These are phyloP conservation scores for Halocynthia roretzi DNA, from an alignment of 23 tunicate genomes.

Conservation along the genomic window DNA sequence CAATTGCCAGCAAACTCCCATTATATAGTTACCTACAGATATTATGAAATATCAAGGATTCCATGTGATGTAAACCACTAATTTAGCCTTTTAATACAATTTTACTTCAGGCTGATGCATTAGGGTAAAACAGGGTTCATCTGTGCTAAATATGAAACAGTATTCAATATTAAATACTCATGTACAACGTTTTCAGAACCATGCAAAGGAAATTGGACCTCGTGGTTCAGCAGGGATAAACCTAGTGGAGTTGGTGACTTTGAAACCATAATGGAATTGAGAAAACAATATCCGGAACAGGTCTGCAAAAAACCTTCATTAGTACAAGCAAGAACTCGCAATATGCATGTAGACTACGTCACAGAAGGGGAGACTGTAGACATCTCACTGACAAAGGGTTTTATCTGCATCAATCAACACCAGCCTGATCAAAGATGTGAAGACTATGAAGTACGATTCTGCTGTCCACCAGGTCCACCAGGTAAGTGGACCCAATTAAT, in stretches of 20 bases:
- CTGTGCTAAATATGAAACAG: too few species aligned
- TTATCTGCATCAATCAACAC: slow-evolving; percentile 1
- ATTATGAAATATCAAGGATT: too few species aligned
- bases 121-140: too few species aligned
- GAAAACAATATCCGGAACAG: not conserved
- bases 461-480: slow-evolving; percentile 8
- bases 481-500: too few species aligned
- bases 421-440: slow-evolving; percentile 13
- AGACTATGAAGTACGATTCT: slow-evolving; percentile 22
- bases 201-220: slow-evolving; percentile 11
- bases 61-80: too few species aligned
- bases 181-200: too few species aligned
- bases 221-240: slow-evolving; percentile 10
- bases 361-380: slow-evolving; percentile 6
- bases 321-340: slow-evolving; percentile 2
- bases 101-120: too few species aligned
- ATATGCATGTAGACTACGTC: not conserved
- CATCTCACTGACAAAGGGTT: not conserved
- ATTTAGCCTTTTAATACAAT: too few species aligned
- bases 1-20: too few species aligned
- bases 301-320: not conserved
- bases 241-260: slow-evolving; percentile 11
- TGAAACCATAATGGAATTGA: not conserved
- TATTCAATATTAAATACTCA: too few species aligned
- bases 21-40: too few species aligned